Evolutionary conservation across 2,113 vertebrate genomes (phyloP), one percentile per base, ranked within the genome.

Genomic region (Gadus chalcogrammus): DNA sequence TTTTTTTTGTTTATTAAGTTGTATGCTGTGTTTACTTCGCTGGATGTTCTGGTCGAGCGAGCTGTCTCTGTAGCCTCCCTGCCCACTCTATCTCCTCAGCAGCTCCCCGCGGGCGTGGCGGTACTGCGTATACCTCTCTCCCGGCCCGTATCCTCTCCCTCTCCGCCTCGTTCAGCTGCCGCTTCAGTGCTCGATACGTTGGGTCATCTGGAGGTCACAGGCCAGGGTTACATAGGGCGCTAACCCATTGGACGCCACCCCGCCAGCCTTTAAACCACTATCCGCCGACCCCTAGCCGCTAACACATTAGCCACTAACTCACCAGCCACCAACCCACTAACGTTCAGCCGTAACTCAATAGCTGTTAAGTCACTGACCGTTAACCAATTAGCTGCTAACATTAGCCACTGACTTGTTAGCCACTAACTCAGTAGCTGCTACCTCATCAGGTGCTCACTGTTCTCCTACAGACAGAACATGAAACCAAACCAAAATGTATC

Each of bases 151-250:
- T 92, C 92, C 68, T 89, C 90, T n/a, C n/a, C n/a, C n/a, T n/a
- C 82, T 93, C 92, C 0, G 73, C 75, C 63, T 93, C 92, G 38
- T 90, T 91, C 84, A 94, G 79, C 88, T 94, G 94, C 5, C 92
- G 89, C 87, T 93, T 93, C 81, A 92, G 80, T 4, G 87, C 85
- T 70, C 91, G 90, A 92, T 92, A 78, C 84, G 88, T 79, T 93
- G 91, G 15, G 79, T 84, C 87, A 93, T 89, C 92, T 93, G 76
- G n/a, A 27, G 27, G 52, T 66, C 38, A 61, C 17, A 68, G 22
- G n/a, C 42, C 15, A 15, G 9, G 12, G n/a, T 64, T 11, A 64
- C 28, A 56, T 16, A 15, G 52, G 68, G 71, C 42, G 68, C 78
- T 15, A 64, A 63, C 76, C 67, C 60, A 58, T 5, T 31, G 9